phyloP scores from a whole-genome alignment of 2,888 invertebrate species.

The Sarcophaga variegata region DNA sequence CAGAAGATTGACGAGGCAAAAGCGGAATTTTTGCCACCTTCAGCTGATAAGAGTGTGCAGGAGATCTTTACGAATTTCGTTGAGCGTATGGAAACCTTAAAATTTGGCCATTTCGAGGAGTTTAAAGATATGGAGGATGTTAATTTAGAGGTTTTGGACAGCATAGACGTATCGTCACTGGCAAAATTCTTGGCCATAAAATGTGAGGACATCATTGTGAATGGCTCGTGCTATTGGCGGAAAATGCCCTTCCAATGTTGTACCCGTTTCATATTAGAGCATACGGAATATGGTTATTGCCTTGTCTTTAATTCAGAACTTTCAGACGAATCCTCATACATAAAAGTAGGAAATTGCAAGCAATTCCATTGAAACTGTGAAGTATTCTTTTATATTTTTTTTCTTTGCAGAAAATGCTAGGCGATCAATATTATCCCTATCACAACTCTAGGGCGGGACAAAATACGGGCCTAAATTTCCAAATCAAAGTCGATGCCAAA shows the following conservation, averaged over 20 bases:
- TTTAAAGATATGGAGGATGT: slow-evolving; percentile 75
- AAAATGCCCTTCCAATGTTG: slow-evolving; percentile 80
- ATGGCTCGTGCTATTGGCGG: slow-evolving; percentile 81
- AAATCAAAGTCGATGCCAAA: slow-evolving; percentile 70
- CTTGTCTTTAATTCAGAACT: slow-evolving; percentile 82
- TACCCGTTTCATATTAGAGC: slow-evolving; percentile 81
- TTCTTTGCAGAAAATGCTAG: slow-evolving; percentile 44
- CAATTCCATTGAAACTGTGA: neutral
- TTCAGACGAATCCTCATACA: slow-evolving; percentile 62
- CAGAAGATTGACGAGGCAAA: slow-evolving; percentile 75
- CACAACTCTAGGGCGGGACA: slow-evolving; percentile 77
- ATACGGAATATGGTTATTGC: slow-evolving; percentile 82
- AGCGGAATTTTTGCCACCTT: slow-evolving; percentile 73
- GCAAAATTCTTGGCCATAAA: slow-evolving; percentile 72
- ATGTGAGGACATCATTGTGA: slow-evolving; percentile 80
- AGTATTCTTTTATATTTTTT: neutral
- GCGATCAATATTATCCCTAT: slow-evolving; percentile 73
- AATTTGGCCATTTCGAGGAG: slow-evolving; percentile 76
- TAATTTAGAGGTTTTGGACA: slow-evolving; percentile 76
- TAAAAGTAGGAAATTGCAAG: slow-evolving; percentile 64
- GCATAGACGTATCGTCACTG: slow-evolving; percentile 75
- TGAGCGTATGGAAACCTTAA: slow-evolving; percentile 74
- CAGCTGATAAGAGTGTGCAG: slow-evolving; percentile 71
- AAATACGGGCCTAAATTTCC: slow-evolving; percentile 73
- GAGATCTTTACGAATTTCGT: slow-evolving; percentile 74